Evolutionary conservation across 1,140 invertebrate species (phyloP).

Genomic region (Bombus pyrosoma): DNA sequence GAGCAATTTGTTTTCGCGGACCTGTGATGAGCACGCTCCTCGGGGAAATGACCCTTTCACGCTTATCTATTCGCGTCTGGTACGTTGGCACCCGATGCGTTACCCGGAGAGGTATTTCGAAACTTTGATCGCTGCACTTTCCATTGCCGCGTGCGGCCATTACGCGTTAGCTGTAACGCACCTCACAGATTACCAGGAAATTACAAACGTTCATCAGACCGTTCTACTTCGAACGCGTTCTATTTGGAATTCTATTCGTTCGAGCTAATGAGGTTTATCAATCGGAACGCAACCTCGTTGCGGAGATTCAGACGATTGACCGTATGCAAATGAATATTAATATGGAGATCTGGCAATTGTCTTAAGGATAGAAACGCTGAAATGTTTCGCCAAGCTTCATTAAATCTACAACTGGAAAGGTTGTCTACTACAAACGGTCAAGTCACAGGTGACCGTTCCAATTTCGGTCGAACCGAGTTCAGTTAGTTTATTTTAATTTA

Average conservation of each 20-base stretch:
- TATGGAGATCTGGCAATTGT: not conserved
- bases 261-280: not conserved
- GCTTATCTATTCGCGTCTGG: constrained; percentile 34
- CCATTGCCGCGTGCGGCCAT: not conserved
- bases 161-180: not conserved
- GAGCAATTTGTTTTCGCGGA: constrained; percentile 50
- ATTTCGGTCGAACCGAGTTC: not conserved
- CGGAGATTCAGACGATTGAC: not conserved
- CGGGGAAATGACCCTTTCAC: constrained; percentile 48
- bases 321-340: not conserved
- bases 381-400: not conserved
- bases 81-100: not conserved
- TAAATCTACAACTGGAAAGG: not conserved
- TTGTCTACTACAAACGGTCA: no score
- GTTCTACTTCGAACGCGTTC: not conserved
- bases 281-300: not conserved
- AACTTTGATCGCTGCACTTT: constrained; percentile 12
- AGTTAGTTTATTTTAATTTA: not conserved
- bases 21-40: constrained; percentile 20
- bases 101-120: not conserved
- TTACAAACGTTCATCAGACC: not conserved
- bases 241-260: not conserved
- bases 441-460: not conserved
- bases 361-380: not conserved
- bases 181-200: not conserved